phyloP scores from a whole-genome alignment of 2,113 vertebrate genomes.

The Ursus arctos region DNA sequence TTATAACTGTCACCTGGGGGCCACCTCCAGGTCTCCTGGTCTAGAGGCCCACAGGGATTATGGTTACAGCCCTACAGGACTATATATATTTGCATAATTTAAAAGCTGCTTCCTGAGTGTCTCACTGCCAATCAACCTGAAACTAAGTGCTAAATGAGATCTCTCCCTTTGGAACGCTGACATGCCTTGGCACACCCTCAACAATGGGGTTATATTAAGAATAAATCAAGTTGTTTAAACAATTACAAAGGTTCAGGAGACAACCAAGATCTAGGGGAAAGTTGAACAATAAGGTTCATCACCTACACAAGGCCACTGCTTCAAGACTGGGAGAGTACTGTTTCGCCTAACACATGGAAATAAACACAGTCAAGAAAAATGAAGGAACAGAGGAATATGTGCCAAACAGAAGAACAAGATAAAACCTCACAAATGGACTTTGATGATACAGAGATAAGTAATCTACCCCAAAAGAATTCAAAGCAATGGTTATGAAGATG shows the following conservation, averaged over 20 bases:
- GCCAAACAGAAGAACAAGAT: background rate
- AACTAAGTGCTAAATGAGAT: background rate
- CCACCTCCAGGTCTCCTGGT: background rate
- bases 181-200: background rate
- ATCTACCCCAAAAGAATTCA: background rate
- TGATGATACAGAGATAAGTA: background rate
- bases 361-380: background rate
- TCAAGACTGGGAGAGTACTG: background rate
- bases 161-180: background rate
- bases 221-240: background rate
- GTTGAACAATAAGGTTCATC: background rate
- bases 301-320: background rate
- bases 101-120: background rate
- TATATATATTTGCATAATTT: background rate
- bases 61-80: background rate
- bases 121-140: background rate
- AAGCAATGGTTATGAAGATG: background rate
- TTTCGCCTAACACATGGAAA: background rate
- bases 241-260: background rate
- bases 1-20: background rate
- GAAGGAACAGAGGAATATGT: background rate
- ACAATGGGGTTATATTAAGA: background rate
- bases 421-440: background rate
- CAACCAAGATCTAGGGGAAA: background rate
- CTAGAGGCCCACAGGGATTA: background rate